Evolutionary conservation across 2,113 vertebrate genomes (phyloP).

Genomic region (Cochlearius cochlearius): DNA sequence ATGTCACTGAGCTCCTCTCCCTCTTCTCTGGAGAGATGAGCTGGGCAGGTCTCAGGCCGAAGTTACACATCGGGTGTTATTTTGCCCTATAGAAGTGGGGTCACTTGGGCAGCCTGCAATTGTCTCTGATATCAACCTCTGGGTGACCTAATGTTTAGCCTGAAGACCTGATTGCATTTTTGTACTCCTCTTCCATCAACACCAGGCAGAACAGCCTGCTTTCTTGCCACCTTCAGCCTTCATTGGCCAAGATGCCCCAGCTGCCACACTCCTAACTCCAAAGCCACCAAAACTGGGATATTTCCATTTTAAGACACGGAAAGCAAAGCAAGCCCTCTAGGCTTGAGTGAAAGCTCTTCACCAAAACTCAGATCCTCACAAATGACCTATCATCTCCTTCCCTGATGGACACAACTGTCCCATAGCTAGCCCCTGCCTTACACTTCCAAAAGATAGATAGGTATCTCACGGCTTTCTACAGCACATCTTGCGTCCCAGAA

Average conservation of each 20-base stretch:
- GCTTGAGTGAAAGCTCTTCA: background rate
- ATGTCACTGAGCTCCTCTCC: background rate
- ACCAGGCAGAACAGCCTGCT: background rate
- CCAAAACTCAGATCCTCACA: background rate
- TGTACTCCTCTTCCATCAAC: background rate
- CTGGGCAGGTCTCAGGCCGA: background rate
- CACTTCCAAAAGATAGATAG: background rate
- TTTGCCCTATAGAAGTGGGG: background rate
- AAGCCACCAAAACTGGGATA: background rate
- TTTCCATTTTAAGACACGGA: background rate
- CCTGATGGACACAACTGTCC: background rate
- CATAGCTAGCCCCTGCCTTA: background rate
- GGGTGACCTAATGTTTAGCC: background rate
- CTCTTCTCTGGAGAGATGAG: background rate
- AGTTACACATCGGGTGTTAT: background rate
- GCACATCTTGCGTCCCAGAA: background rate
- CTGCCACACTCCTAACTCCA: background rate
- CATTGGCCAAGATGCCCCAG: background rate
- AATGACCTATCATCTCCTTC: background rate
- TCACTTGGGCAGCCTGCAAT: background rate
- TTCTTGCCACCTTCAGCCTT: background rate
- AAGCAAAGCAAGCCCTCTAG: background rate
- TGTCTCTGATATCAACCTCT: background rate
- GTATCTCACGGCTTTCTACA: background rate
- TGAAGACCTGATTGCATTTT: background rate